Conservation (phyloP, 2,888 invertebrate species). For the Abrostola triplasia region DNA sequence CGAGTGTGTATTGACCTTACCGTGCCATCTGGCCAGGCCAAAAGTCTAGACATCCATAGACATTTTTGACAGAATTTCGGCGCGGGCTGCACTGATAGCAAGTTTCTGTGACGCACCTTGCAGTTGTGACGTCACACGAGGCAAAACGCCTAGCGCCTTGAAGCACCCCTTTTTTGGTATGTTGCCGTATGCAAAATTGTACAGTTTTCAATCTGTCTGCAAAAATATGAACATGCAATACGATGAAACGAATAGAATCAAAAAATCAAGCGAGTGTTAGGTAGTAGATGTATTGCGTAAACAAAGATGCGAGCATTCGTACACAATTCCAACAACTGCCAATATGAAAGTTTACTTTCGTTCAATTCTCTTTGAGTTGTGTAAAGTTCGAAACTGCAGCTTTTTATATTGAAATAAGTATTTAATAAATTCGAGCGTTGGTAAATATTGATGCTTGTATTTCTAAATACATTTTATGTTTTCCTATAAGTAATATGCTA, state of each 20-base stretch:
- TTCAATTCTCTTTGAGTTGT: constrained; percentile 29
- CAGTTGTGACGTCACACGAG: constrained; percentile 54
- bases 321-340: constrained; percentile 35
- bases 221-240: constrained; percentile 34
- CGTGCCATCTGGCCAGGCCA: constrained; percentile 18
- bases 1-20: neutral
- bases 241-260: constrained; percentile 32
- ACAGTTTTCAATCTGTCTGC: constrained; percentile 51
- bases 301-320: constrained; percentile 49
- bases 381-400: constrained; percentile 7
- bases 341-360: constrained; percentile 36
- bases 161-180: constrained; percentile 65
- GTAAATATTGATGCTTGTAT: too few relatives aligned
- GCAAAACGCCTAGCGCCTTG: constrained; percentile 60
- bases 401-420: constrained; percentile 4
- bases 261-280: constrained; percentile 42
- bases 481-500: too few relatives aligned
- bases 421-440: neutral
- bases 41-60: constrained; percentile 24
- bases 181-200: constrained; percentile 60
- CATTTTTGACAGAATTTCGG: constrained; percentile 42
- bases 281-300: constrained; percentile 32
- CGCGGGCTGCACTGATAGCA: constrained; percentile 20
- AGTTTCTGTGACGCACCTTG: constrained; percentile 8
- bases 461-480: too few relatives aligned